Percentiles rank a stretch among this genome's conserved stretches.
These are phyloP conservation scores for Clivina fossor DNA, from an alignment of 2,888 invertebrate species.

Conservation along the genomic window DNA sequence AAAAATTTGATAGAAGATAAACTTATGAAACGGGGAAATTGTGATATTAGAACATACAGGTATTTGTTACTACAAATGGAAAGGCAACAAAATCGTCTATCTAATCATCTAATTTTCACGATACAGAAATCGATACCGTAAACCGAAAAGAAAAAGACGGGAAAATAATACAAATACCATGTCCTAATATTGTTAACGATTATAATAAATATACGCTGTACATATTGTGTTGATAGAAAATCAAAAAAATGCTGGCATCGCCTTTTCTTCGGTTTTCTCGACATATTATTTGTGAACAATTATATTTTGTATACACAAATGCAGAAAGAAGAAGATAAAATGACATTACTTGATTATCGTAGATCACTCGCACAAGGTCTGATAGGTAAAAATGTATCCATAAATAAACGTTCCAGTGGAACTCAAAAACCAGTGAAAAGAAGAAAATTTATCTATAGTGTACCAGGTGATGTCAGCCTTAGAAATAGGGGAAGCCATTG, in stretches of 20 bases:
- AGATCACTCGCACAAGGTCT: too few relatives aligned
- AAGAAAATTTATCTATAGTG: too few relatives aligned
- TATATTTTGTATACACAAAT: background rate
- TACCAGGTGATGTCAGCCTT: too few relatives aligned
- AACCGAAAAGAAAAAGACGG: background rate
- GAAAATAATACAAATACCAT: background rate
- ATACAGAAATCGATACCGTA: constrained; percentile 12
- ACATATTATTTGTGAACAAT: background rate
- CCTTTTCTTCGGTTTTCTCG: constrained; percentile 3
- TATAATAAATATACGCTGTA: background rate
- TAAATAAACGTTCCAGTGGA: too few relatives aligned
- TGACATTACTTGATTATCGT: background rate
- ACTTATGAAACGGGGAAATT: constrained; percentile 37
- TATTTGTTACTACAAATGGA: constrained; percentile 35
- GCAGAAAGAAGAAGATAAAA: background rate
- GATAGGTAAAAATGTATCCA: too few relatives aligned
- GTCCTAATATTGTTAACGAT: background rate
- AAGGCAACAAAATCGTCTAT: constrained; percentile 35
- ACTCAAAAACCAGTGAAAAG: too few relatives aligned
- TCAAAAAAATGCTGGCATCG: background rate
- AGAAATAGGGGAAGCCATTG: too few relatives aligned
- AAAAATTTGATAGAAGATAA: constrained; percentile 29
- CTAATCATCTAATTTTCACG: constrained; percentile 39
- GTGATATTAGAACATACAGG: constrained; percentile 30
- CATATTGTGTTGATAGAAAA: background rate